Conservation (phyloP, 2,888 invertebrate species). For the Crematogaster levior region DNA sequence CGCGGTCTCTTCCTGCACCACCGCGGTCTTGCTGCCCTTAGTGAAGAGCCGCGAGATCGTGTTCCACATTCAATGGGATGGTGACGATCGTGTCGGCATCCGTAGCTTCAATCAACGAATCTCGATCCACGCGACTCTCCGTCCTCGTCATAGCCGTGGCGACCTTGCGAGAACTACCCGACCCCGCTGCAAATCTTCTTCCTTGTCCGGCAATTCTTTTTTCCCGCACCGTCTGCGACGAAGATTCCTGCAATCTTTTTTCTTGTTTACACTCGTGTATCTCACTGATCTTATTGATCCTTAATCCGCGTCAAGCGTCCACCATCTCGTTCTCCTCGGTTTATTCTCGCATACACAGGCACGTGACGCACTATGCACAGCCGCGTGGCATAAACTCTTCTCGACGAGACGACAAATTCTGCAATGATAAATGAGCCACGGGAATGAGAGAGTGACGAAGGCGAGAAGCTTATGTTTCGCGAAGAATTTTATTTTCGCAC, state of each 20-base stretch:
- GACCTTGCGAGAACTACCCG: background rate
- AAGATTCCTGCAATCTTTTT: background rate
- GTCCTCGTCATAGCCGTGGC: constrained; percentile 74
- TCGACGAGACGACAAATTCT: background rate
- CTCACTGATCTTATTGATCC: background rate
- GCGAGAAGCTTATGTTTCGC: background rate
- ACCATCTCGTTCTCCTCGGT: background rate
- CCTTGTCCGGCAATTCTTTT: too few relatives aligned
- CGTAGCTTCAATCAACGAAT: constrained; percentile 55
- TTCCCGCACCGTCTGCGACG: background rate
- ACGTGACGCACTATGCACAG: constrained; percentile 13
- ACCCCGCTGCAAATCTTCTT: background rate
- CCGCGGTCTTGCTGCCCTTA: constrained; percentile 79
- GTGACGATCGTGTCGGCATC: constrained; percentile 52
- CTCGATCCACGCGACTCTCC: constrained; percentile 68
- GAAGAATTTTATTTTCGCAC: background rate
- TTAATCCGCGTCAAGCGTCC: background rate
- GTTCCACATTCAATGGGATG: constrained; percentile 84
- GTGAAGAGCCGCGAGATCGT: constrained; percentile 84
- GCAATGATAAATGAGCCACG: constrained; percentile 18
- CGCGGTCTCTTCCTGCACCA: constrained; percentile 72
- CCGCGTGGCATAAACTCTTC: background rate
- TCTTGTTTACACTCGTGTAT: background rate
- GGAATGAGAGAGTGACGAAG: background rate
- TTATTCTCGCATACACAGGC: constrained; percentile 24